Base-by-base conservation (phyloP, 1,140 invertebrate species). In the Trachymyrmex cornetzi region DNA sequence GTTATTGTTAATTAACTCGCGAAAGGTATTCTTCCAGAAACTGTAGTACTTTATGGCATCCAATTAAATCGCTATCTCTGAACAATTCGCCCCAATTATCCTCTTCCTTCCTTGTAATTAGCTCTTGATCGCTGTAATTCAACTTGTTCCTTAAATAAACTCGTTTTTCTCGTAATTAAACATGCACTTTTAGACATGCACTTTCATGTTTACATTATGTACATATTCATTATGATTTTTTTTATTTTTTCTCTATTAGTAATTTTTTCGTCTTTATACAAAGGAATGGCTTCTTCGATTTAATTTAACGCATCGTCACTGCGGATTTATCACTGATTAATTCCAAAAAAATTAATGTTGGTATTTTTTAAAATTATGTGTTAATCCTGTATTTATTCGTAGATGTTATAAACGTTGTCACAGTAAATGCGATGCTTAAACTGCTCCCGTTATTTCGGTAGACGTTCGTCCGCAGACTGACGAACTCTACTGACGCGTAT, bases 381-480 rank as follows among this genome's bases (percentile, higher is more conserved):
- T 59, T n/a, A 14, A 75, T 72, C 11, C 5, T n/a, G 6, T 22
- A 57, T 22, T 63, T 72, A 22, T 82, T 34, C 14, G 22, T 7
- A 34, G 24, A 2, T 44, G 34, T 81, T 24, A 24, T 61, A 55
- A 74, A 27, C 59, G 2, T 27, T 48, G 34, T 7, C 48, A 27
- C 7, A 1, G 66, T 81, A 11, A 71, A 53, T 34, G 67, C 24
- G 63, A 19, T 34, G 19, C 34, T 74, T 48, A 14, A 48, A 82
- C n/a, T 2, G 53, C 53, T 71, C 12, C 55, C 12, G 55, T 67
- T 87, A 57, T 6, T 71, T 63, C 82, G 53, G 69, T 74, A 85
- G 87, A 59, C 77, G 81, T 72, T 89, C 81, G 38, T 89, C 72
- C 9, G 30, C 85, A 88, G 91, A 92, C 91, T 92, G 90, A 90